Conservation (phyloP, 2,113 vertebrate genomes). For the Naja naja region DNA sequence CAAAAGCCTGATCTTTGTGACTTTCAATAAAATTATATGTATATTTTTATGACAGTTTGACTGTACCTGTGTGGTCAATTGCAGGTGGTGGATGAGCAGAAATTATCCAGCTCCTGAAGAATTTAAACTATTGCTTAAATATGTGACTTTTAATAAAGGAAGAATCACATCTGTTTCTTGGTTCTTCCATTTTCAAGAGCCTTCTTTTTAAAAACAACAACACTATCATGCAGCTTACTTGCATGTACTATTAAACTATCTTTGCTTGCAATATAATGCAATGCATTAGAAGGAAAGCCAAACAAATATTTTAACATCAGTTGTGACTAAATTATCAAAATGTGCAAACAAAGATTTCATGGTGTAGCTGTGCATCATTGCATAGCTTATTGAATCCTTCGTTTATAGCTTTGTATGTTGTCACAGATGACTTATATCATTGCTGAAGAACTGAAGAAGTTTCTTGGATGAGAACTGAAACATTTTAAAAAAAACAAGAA, state of each 20-base stretch:
- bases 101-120: not conserved
- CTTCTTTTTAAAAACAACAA: not conserved
- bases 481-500: not conserved
- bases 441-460: not conserved
- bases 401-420: slow-evolving; percentile 23
- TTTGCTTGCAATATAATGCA: not conserved
- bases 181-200: slow-evolving; percentile 4
- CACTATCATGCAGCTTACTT: not conserved
- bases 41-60: not conserved
- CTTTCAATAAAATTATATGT: not conserved
- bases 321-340: slow-evolving; percentile 44
- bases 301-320: slow-evolving; percentile 42
- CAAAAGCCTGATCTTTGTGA: not conserved
- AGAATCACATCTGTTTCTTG: slow-evolving; percentile 7
- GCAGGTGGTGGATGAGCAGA: not conserved
- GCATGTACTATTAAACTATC: slow-evolving; percentile 28
- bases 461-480: not conserved
- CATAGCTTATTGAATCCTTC: slow-evolving; percentile 36
- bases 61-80: not conserved
- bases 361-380: not conserved
- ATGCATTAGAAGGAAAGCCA: not conserved
- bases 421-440: not conserved
- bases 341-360: not conserved
- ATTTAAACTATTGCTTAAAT: not conserved
- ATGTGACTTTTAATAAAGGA: not conserved